Percentiles rank a stretch among this genome's conserved stretches.
phyloP scores from a whole-genome alignment of 1,140 invertebrate genomes.

The Zophobas atratus region DNA sequence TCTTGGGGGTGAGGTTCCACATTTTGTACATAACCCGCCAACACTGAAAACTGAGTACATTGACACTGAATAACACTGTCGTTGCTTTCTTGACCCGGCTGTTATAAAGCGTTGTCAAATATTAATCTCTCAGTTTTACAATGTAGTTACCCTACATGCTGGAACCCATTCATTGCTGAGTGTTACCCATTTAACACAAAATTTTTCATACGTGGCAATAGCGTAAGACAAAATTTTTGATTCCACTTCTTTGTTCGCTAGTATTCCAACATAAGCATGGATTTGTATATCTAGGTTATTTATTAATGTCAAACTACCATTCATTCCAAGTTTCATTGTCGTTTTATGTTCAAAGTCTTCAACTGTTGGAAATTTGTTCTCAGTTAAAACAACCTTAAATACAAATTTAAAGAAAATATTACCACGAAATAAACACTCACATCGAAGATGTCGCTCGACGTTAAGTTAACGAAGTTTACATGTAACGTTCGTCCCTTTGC shows the following conservation, averaged over 20 bases:
- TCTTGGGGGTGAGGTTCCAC: not conserved
- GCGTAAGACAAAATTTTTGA: not conserved
- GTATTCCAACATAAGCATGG: constrained; percentile 8
- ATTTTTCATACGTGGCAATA: no score
- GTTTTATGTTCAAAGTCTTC: not conserved
- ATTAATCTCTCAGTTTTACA: not conserved
- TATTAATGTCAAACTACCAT: not conserved
- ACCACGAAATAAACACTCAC: not conserved
- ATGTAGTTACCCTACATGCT: constrained; percentile 1
- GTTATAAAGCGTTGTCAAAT: not conserved
- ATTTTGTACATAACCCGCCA: constrained; percentile 12
- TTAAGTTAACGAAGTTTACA: not conserved
- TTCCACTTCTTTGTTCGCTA: not conserved
- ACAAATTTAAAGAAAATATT: not conserved
- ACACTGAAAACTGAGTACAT: not conserved
- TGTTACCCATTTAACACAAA: constrained; percentile 1
- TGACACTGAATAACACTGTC: not conserved
- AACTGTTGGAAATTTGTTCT: not conserved
- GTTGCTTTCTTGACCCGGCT: not conserved
- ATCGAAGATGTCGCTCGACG: not conserved
- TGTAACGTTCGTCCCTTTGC: not conserved
- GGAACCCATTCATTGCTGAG: not conserved
- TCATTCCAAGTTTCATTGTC: not conserved
- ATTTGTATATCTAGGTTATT: not conserved
- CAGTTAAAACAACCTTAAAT: not conserved